Evolutionary conservation across 2,888 invertebrate genomes (phyloP), one percentile per base, ranked within the genome.

Genomic region (Proisotoma minuta): DNA sequence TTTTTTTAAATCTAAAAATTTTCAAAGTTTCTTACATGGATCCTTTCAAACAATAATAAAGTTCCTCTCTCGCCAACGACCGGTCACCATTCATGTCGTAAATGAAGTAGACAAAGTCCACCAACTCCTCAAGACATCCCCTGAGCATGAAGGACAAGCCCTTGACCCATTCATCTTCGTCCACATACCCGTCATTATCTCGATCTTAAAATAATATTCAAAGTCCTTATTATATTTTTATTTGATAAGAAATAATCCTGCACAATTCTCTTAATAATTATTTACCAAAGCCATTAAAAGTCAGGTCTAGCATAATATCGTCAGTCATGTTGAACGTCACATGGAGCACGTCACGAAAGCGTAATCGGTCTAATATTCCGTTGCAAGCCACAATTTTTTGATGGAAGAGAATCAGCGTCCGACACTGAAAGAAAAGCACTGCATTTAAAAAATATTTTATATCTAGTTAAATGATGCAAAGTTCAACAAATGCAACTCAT

Each of bases 51-150:
- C 71, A 71, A 61, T 70, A 68, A 24, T 56, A 59, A 4, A 73
- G 59, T 56, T 73, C 73, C 34, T 73, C 73, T 18, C 73, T 49
- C 18, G 71, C 73, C 47, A 73, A 49, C 0, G 71, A 70, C 2
- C 64, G 53, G 58, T 71, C 70, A 0, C 69, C 69, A 26, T 72
- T 72, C 62, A 72, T 69, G 28, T 61, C 61, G 26, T 67, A 67
- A 1, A 68, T 65, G 47, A 59, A 65, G 26, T 68, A 68, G 8
- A 57, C 57, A 27, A 70, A 73, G 29, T 67, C 67, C 1, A 63
- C 67, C 22, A 71, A 23, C 51, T 73, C 66, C 3, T 66, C 63
- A 10, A 66, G 26, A 18, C 58, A 62, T 2, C 73, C 73, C 4
- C 73, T 64, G 8, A 71, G 59, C 67, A 73, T 70, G 0, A 49